A percentile compares a stretch with the other conserved stretches of the same genome.
Conservation (phyloP, 2,888 invertebrate species). For the Cephus rjabovi region DNA sequence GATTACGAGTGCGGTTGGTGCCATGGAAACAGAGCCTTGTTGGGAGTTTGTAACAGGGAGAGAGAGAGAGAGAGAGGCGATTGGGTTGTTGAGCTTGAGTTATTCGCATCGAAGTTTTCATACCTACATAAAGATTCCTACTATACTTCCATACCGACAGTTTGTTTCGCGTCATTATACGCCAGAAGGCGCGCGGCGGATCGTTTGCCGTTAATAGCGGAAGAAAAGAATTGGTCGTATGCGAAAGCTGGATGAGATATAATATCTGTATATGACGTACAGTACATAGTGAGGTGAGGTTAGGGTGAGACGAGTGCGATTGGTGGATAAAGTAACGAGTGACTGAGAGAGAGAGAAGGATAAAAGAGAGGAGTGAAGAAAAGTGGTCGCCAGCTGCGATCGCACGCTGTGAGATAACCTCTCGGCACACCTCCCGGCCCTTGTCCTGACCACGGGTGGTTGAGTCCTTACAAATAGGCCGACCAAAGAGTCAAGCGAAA, state of each 20-base stretch:
- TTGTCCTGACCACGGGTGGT: slow-evolving; percentile 47
- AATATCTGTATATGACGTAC: neutral
- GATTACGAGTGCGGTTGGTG: slow-evolving; percentile 10
- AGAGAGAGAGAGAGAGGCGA: neutral
- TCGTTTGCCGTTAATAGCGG: slow-evolving; percentile 10
- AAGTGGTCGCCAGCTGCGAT: slow-evolving; percentile 35
- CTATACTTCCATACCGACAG: neutral
- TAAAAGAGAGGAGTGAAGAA: slow-evolving; percentile 1
- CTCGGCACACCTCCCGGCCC: slow-evolving; percentile 41
- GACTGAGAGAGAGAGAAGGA: slow-evolving; percentile 16
- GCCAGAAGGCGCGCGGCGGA: neutral
- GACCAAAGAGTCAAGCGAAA: slow-evolving; percentile 10
- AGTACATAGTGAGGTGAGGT: neutral
- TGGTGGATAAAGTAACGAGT: neutral
- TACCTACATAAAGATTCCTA: neutral
- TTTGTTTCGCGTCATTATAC: neutral
- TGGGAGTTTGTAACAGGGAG: neutral
- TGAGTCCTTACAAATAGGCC: slow-evolving; percentile 50
- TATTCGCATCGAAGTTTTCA: neutral
- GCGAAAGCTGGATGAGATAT: neutral
- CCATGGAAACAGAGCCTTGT: neutral
- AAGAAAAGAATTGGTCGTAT: slow-evolving; percentile 7
- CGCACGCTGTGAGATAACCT: slow-evolving; percentile 47
- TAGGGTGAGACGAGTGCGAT: neutral
- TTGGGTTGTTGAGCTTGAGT: neutral